Base-by-base conservation (phyloP, 1,140 invertebrate genomes). In the Anadara kagoshimensis region DNA sequence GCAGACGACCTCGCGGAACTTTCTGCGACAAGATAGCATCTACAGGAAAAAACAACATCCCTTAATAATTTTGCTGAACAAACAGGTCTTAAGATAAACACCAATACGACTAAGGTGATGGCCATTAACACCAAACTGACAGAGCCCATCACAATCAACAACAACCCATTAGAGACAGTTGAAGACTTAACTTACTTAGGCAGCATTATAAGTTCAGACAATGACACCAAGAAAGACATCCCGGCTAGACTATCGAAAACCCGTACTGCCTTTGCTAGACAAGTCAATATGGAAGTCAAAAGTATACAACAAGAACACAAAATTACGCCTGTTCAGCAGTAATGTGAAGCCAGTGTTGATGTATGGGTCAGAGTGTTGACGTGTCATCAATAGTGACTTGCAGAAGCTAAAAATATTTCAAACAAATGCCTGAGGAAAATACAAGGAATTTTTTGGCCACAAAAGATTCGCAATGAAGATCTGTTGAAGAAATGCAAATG, bases 221-320 rank as follows among this genome's bases (percentile, higher is more conserved):
- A n/a, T n/a, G n/a, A n/a, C n/a, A n/a, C 59, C 16, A 22, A 22
- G 14, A 62, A 62, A 22, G 59, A 62, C 16, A 62, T 62, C 8
- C 8, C 43, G 43, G 43, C 59, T 18, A 62, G 59, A 47, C 18
- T 62, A 45, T 45, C 43, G 47, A 74, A 77, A 43, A 68, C 75
- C 22, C 63, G 73, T 54, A 63, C 71, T 58, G 53, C 73, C 7
- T 56, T 69, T 43, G 51, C 64, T 22, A 69, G 44, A 47, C 0
- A 49, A 61, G 47, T n/a, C 61, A 18, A 72, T 77, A 24, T 77
- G 62, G 75, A 76, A 51, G 45, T 63, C 69, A 1, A 62, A 62
- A 8, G 18, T 22, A 18, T 62, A 62, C 43, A 62, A 43, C 22
- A 20, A 20, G 22, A 62, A 22, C 12, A 62, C 59, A n/a, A 56